These are phyloP conservation scores for Melanchra persicariae DNA, from an alignment of 2,888 invertebrate genomes.

Conservation along the genomic window DNA sequence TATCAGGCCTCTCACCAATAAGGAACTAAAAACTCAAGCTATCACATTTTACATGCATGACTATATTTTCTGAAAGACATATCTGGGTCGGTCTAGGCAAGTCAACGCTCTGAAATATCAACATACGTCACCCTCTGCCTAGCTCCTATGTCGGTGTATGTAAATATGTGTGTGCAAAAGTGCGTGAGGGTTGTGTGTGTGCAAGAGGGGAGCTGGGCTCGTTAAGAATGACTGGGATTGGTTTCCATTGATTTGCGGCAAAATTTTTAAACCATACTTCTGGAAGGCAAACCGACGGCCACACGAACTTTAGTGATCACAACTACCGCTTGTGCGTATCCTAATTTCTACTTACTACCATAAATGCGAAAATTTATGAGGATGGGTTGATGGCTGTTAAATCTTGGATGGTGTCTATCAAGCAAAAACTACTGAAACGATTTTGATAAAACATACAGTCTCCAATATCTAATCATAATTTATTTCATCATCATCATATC, in stretches of 20 bases:
- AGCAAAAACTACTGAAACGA: too few species aligned
- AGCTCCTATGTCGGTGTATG: background rate
- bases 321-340: too few species aligned
- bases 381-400: too few species aligned
- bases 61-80: slow-evolving; percentile 4
- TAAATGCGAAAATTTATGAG: too few species aligned
- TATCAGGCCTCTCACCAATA: too few species aligned
- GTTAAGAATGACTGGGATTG: slow-evolving; percentile 60
- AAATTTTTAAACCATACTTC: background rate
- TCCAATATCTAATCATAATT: too few species aligned
- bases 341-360: too few species aligned
- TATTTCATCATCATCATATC: too few species aligned
- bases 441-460: too few species aligned
- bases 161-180: slow-evolving; percentile 35
- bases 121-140: slow-evolving; percentile 43
- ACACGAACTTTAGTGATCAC: too few species aligned
- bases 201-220: slow-evolving; percentile 61
- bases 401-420: too few species aligned
- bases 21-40: background rate
- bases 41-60: background rate
- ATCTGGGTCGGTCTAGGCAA: slow-evolving; percentile 50
- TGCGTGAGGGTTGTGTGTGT: slow-evolving; percentile 35
- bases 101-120: slow-evolving; percentile 57
- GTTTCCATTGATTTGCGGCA: slow-evolving; percentile 39
- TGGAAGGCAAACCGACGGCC: too few species aligned